Base-by-base conservation (phyloP, 2,888 invertebrate genomes). In the Melinaea marsaeus region DNA sequence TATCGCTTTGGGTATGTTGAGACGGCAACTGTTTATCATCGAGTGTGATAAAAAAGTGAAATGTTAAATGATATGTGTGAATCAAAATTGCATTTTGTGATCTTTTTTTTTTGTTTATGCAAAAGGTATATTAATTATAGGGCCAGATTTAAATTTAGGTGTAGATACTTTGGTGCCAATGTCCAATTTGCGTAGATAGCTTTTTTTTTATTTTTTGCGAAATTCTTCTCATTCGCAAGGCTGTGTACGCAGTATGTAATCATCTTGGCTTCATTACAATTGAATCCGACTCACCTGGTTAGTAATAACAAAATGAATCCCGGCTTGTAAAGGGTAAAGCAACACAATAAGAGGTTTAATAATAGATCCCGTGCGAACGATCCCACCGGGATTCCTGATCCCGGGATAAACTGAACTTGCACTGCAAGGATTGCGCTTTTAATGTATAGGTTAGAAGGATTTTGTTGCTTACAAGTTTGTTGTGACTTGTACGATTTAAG, bases 261-360 rank as follows among this genome's bases (percentile, higher is more conserved):
- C 48, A 13, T 51, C 51, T 32, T 51, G 22, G 51, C 32, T 51
- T 51, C 32, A 51, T 51, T 51, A 51, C 51, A 51, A 51, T 32
- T 11, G 51, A 51, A n/a, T 32, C 51, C 22, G 32, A 51, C 51
- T 51, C 51, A 51, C 51, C 58, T 47, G 64, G 58, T 58, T 58
- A 58, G 58, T 64, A 61, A 64, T 64, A 64, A 63, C 63, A 57
- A 57, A 54, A 32, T 45, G 58, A 64, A 61, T 61, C 64, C 64
- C 42, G 55, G 57, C 45, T 58, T 55, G 64, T 61, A 55, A 61
- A 58, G 58, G 61, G 58, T 55, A 61, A 64, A 64, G 61, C 61
- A 55, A 51, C 58, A 58, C 64, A 61, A 64, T 64, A 48, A 64
- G 64, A 64, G 64, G 61, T 58, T 64, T 64, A 64, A 61, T 61